Base-by-base conservation (phyloP, 2,113 vertebrate genomes). In the Coreoperca whiteheadi region DNA sequence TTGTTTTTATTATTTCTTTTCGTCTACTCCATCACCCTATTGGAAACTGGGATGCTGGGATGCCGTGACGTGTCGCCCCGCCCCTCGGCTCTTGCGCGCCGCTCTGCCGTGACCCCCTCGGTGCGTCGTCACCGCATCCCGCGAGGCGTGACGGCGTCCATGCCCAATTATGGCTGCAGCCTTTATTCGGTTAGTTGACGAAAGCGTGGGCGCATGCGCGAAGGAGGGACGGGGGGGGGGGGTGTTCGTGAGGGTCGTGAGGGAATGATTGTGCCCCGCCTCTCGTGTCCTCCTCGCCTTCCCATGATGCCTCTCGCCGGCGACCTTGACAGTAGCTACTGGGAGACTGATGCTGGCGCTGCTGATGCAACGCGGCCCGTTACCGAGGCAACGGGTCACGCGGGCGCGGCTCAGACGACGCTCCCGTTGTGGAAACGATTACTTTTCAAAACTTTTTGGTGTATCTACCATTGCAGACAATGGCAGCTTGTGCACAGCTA, bases 251-350 rank as follows among this genome's bases (percentile, higher is more conserved):
- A 56, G 51, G 77, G 25, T 83, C 72, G 30, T 14, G 74, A 50
- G 48, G 7, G 25, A 57, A 23, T 43, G 21, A 21, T 15, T 57
- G 28, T 63, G 21, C 14, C 50, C 32, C 23, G 16, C 50, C 37
- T 34, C 28, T 8, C 6, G 53, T 8, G 72, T 71, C 46, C 78
- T 83, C 64, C 70, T 80, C 39, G 11, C 34, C 69, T 88, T 82
- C 93, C 92, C 92, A 86, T 92, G 41, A 92, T 93, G 92, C 89
- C 16, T 80, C 74, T 69, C 91, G 77, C 64, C 14, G 28, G 80
- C 88, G 94, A 95, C 95, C 95, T 95, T 95, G 92, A 92, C 78
- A 48, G 77, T 0, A 43, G 53, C 39, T 2, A 41, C 66, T 18
- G 79, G 63, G 82, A 74, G 90, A 73, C 77, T 68, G 75, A 71